Conservation (phyloP, 2,113 vertebrate genomes). For the Ictalurus punctatus region DNA sequence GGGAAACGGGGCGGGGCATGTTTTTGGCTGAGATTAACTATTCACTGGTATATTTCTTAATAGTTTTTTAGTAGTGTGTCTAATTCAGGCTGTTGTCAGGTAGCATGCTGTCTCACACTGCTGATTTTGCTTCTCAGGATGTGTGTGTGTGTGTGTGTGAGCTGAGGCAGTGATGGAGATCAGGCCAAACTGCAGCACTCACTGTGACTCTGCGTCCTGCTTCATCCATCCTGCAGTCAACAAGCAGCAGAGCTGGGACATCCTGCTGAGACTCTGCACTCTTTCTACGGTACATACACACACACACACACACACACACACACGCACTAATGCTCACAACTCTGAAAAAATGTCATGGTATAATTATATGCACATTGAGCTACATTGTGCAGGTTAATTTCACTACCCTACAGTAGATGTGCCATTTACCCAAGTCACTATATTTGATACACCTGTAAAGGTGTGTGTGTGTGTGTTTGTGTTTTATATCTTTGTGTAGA, state of each 20-base stretch:
- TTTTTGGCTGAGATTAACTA: background rate
- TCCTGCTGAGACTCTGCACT: conserved; percentile 81
- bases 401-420: background rate
- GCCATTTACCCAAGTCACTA: background rate
- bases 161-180: conserved; percentile 76
- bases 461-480: background rate
- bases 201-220: conserved; percentile 75
- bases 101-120: background rate
- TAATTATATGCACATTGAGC: background rate
- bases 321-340: background rate
- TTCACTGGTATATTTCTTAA: background rate
- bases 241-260: conserved; percentile 69
- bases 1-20: background rate
- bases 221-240: conserved; percentile 67
- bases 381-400: background rate
- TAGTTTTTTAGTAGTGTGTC: background rate
- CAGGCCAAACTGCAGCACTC: conserved; percentile 86
- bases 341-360: background rate
- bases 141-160: conserved; percentile 57
- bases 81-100: background rate
- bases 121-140: conserved; percentile 51
- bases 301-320: conserved; percentile 29
- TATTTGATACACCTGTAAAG: background rate
- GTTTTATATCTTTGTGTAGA: background rate
- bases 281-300: conserved; percentile 75